Evolutionary conservation across 2,797 vertebrate species (phyloP).

Genomic region (Tenualosa thibaudeaui): DNA sequence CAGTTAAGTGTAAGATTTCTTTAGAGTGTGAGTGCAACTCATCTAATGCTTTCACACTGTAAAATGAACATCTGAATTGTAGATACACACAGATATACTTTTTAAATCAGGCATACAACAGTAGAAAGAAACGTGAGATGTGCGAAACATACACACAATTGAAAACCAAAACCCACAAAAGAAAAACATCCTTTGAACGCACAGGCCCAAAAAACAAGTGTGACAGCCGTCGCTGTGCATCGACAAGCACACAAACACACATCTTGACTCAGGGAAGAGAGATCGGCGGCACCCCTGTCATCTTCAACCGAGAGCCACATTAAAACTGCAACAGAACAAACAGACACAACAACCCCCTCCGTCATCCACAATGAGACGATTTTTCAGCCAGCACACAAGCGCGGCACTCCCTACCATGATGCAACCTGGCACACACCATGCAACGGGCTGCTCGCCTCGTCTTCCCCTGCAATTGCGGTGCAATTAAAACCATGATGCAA

Average conservation of each 20-base stretch:
- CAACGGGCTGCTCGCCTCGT: slow-evolving; percentile 24
- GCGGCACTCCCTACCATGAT: slow-evolving; percentile 34
- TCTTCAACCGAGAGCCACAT: slow-evolving; percentile 18
- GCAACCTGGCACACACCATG: slow-evolving; percentile 38
- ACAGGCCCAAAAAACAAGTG: neutral
- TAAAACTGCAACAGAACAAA: slow-evolving; percentile 24
- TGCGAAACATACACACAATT: neutral
- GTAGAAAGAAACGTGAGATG: neutral
- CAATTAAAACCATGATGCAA: slow-evolving; percentile 46
- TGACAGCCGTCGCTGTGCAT: neutral
- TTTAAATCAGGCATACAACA: neutral
- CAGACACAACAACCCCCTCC: slow-evolving; percentile 26
- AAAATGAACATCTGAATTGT: neutral
- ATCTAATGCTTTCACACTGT: neutral
- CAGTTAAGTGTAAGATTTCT: neutral
- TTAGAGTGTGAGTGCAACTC: neutral
- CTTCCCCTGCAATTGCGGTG: slow-evolving; percentile 19
- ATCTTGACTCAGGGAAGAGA: neutral
- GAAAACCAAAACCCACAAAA: neutral
- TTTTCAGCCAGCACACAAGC: slow-evolving; percentile 19
- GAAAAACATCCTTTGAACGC: neutral
- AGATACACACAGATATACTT: neutral
- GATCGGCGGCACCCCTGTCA: slow-evolving; percentile 14
- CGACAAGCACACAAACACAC: neutral
- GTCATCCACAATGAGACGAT: slow-evolving; percentile 17